A percentile compares a stretch with the other conserved stretches of the same genome.
phyloP scores from a whole-genome alignment of 2,888 invertebrate species.

The Pycnomerus fuliginosus region DNA sequence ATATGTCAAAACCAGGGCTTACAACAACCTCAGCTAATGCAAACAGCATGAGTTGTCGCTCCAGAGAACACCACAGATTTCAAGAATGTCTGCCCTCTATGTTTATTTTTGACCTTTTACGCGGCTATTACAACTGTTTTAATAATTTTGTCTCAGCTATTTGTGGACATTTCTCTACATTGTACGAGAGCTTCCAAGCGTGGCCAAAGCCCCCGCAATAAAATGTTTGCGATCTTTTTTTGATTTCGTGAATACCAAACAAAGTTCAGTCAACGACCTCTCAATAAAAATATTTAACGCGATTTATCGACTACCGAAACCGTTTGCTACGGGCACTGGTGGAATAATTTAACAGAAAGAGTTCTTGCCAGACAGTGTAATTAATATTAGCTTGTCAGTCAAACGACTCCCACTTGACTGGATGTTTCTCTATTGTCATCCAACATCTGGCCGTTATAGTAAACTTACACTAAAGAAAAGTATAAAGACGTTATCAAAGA shows the following conservation, averaged over 20 bases:
- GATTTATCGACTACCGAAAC: constrained; percentile 2
- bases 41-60: constrained; percentile 21
- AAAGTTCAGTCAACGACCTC: constrained; percentile 17
- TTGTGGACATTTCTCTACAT: constrained; percentile 4
- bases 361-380: constrained; percentile 7
- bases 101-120: constrained; percentile 19
- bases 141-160: constrained; percentile 6
- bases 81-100: constrained; percentile 14
- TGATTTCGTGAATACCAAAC: no score
- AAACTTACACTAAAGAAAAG: constrained; percentile 11
- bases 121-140: constrained; percentile 11
- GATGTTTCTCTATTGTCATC: constrained; percentile 22
- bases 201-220: no score
- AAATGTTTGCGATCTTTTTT: no score
- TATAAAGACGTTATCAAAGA: constrained; percentile 16
- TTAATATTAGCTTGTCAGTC: constrained; percentile 18
- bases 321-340: constrained; percentile 6
- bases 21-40: constrained; percentile 21
- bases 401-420: constrained; percentile 12
- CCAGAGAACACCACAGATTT: constrained; percentile 15
- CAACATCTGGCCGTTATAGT: constrained; percentile 20
- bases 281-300: constrained; percentile 3
- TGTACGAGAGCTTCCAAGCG: no score
- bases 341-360: constrained; percentile 2
- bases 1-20: constrained; percentile 31